Percentiles rank a stretch among this genome's conserved stretches.
These are phyloP conservation scores for Momotus momota DNA, from an alignment of 2,797 vertebrate species.

Conservation along the genomic window DNA sequence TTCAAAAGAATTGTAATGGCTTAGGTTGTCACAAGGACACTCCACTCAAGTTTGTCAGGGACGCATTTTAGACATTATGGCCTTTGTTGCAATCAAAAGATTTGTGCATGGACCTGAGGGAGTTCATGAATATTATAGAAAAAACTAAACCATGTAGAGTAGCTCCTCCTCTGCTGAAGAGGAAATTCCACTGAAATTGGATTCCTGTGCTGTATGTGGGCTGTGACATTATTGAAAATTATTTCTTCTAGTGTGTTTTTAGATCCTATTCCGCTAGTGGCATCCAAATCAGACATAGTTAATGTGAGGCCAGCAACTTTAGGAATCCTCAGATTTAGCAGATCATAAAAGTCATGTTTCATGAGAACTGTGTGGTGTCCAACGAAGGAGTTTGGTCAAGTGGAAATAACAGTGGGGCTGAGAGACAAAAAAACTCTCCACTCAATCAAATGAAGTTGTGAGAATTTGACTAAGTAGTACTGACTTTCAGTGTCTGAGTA, in stretches of 20 bases:
- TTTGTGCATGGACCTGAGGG: slow-evolving; percentile 8
- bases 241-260: neutral
- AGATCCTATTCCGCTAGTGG: neutral
- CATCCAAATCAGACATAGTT: neutral
- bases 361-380: neutral
- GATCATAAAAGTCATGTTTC: neutral
- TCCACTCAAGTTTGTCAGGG: slow-evolving; percentile 56
- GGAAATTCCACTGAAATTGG: neutral
- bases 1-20: slow-evolving; percentile 65
- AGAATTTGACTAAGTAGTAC: neutral
- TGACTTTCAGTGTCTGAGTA: neutral
- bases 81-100: slow-evolving; percentile 22
- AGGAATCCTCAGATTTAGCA: neutral
- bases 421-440: neutral
- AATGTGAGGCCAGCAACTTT: neutral
- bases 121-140: slow-evolving; percentile 24
- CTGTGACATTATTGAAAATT: neutral
- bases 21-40: slow-evolving; percentile 50
- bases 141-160: slow-evolving; percentile 17
- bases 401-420: neutral
- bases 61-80: slow-evolving; percentile 9
- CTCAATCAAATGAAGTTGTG: neutral
- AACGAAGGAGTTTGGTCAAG: neutral
- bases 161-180: slow-evolving; percentile 35
- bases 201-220: neutral